Evolutionary conservation across 2,888 invertebrate species (phyloP), one percentile per base, ranked within the genome.

Genomic region (Argyresthia goedartella): DNA sequence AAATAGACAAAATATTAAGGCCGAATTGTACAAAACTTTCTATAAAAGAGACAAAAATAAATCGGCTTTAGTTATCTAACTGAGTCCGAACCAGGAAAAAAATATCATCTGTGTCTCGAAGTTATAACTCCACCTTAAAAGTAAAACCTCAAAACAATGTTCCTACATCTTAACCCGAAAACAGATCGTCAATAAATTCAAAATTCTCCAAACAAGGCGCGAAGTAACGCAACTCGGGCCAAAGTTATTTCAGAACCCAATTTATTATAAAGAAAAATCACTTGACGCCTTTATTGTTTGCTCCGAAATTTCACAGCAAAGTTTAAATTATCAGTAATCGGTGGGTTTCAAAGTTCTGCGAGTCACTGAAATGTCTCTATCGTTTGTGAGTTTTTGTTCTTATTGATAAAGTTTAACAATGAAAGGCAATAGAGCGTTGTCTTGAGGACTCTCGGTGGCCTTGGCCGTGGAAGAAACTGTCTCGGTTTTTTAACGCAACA

Each of bases 251-350:
- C 55, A 53, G 59, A 58, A 56, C 59, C 59, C 62, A 67, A 73
- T 72, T 74, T 70, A 71, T 73, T 66, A 67, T 56, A 61, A 25
- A 56, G 53, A 57, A 64, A 63, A 66, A 16, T 66, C 64, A 65
- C 66, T 68, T 58, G 42, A 50, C 54, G 54, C 53, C 49, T 50
- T 67, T 61, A 66, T 74, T 74, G 71, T 74, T 66, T 35, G 9
- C 11, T 36, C 42, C 11, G 47, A 47, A 25, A 33, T 47, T 47
- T 33, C 34, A 13, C 25, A 34, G 34, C 44, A 15, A 44, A 25
- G 25, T 25, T 25, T 25, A 25, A 25, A 25, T 25, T 2, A 25
- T 41, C 41, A 41, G 41, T 41, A 13, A 41, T 41, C 8, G 41
- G 6, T 13, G 41, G 41, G 8, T 8, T 41, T 41, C 13, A 11